Percentiles rank a stretch among this genome's conserved stretches.
Conservation (phyloP, 1,140 invertebrate genomes). For the Apolygus lucorum region DNA sequence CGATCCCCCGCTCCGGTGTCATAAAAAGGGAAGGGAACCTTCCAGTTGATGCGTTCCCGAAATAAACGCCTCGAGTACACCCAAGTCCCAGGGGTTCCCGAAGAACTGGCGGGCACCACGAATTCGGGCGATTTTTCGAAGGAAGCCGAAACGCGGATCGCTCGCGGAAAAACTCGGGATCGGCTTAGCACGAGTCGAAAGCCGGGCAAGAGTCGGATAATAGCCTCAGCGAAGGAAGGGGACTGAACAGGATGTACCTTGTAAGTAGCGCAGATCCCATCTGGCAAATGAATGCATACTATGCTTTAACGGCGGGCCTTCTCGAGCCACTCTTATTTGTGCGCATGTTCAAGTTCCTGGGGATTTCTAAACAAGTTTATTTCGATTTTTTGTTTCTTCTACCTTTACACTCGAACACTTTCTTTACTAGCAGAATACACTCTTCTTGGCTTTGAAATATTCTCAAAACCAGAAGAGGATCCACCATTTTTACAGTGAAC, state of each 20-base stretch:
- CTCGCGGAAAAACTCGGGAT: no score
- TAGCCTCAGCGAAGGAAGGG: not conserved
- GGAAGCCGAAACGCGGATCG: not conserved
- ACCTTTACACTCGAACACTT: not conserved
- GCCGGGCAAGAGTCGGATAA: not conserved
- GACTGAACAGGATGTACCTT: constrained; percentile 7
- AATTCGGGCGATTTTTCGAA: not conserved
- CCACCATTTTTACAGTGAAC: no score
- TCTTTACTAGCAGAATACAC: no score
- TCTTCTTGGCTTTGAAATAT: no score
- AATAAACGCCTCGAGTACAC: constrained; percentile 4
- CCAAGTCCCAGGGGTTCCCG: no score
- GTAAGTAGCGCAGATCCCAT: constrained; percentile 12
- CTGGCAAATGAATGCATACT: constrained; percentile 10
- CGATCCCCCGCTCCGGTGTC: constrained; percentile 4
- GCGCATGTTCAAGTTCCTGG: not conserved
- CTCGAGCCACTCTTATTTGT: not conserved
- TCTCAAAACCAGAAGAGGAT: no score
- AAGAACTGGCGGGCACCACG: not conserved
- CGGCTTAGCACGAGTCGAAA: not conserved
- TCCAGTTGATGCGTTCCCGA: constrained; percentile 3
- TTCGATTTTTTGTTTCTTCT: not conserved
- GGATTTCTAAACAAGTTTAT: constrained; percentile 13
- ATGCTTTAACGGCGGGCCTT: not conserved
- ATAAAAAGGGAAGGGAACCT: constrained; percentile 1